A percentile compares a stretch with the other conserved stretches of the same genome.
Conservation (phyloP, 2,113 vertebrate genomes). For the rat (Rattus norvegicus) region DNA sequence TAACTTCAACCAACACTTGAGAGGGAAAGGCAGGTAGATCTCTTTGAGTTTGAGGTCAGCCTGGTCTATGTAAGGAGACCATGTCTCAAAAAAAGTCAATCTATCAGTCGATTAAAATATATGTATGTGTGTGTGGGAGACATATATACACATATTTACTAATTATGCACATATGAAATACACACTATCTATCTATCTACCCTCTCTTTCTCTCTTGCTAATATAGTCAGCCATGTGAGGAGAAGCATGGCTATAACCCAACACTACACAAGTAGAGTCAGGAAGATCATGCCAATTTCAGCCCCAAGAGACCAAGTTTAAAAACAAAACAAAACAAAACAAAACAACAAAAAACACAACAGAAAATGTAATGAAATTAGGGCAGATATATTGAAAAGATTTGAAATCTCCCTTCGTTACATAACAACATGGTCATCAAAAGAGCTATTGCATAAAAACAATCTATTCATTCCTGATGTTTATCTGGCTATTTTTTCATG, state of each 20-base stretch:
- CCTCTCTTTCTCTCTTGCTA: background rate
- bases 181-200: background rate
- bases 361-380: background rate
- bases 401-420: background rate
- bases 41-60: background rate
- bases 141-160: too few relatives aligned
- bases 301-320: too few relatives aligned
- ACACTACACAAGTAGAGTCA: background rate
- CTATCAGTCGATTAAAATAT: too few relatives aligned
- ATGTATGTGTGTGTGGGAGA: too few relatives aligned
- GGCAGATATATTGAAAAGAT: background rate
- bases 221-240: background rate
- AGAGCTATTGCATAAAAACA: background rate
- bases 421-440: background rate
- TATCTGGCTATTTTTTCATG: background rate
- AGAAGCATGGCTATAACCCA: background rate
- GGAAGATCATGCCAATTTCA: background rate
- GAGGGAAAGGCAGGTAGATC: background rate
- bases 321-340: background rate
- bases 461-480: background rate
- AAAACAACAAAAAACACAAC: background rate
- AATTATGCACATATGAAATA: background rate
- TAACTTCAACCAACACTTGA: background rate
- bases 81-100: background rate
- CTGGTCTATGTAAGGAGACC: background rate